phyloP scores from a whole-genome alignment of 2,888 invertebrate species.

The Galeruca laticollis region DNA sequence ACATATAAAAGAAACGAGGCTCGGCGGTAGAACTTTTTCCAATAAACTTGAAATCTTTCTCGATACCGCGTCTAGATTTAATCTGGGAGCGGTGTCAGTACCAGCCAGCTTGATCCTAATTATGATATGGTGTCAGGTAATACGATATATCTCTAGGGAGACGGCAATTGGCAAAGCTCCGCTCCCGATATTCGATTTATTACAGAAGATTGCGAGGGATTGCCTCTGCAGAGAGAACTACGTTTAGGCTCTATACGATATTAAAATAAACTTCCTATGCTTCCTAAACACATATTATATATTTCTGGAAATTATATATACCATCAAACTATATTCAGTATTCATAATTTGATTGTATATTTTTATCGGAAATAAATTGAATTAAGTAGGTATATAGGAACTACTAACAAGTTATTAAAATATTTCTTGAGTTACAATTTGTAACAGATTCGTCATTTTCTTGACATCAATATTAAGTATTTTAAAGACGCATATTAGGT shows the following conservation, averaged over 20 bases:
- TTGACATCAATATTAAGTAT: too few species aligned
- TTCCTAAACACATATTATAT: constrained; percentile 44
- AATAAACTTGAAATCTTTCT: constrained; percentile 56
- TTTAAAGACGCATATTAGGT: too few species aligned
- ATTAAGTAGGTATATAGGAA: too few species aligned
- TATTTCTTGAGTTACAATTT: too few species aligned
- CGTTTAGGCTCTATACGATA: constrained; percentile 24
- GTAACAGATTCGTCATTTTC: too few species aligned
- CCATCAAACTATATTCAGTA: too few species aligned
- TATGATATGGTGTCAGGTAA: constrained; percentile 62
- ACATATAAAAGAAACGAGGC: constrained; percentile 31
- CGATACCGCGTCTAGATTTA: constrained; percentile 48
- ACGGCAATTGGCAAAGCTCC: constrained; percentile 55
- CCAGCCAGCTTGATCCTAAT: constrained; percentile 52
- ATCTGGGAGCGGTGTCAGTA: constrained; percentile 35
- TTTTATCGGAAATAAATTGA: too few species aligned
- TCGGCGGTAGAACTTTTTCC: constrained; percentile 36
- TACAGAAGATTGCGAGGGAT: constrained; percentile 48
- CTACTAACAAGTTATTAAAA: too few species aligned
- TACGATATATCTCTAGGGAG: constrained; percentile 55
- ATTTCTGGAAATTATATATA: too few species aligned
- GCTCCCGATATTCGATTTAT: constrained; percentile 60
- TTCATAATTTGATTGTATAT: background rate
- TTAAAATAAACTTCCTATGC: constrained; percentile 34
- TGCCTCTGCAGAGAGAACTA: constrained; percentile 19